Evolutionary conservation across 2,888 invertebrate genomes (phyloP).

Genomic region (Caenorhabditis sp.): DNA sequence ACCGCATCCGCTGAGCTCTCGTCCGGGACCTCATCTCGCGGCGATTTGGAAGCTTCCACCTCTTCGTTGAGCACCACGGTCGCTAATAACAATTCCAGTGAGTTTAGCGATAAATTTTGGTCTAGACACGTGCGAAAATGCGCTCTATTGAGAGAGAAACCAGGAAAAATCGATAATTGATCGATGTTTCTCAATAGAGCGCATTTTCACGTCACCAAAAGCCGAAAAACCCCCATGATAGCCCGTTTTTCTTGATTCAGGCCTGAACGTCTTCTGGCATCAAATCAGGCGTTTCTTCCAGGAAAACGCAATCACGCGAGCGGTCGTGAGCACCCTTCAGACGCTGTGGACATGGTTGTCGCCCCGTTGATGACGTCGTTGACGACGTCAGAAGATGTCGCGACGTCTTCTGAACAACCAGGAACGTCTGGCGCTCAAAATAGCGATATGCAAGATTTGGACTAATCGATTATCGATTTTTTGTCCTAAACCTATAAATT

Average conservation of each 20-base stretch:
- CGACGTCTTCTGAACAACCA: neutral
- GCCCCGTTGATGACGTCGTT: conserved; percentile 36
- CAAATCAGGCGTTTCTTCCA: conserved; percentile 59
- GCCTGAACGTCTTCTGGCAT: conserved; percentile 33
- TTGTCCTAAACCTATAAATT: too few species aligned
- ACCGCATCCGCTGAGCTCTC: too few species aligned
- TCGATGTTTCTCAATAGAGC: too few species aligned
- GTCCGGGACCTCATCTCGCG: too few species aligned
- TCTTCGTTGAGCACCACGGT: neutral
- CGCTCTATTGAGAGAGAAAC: too few species aligned
- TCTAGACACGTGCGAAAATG: too few species aligned
- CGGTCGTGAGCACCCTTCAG: neutral
- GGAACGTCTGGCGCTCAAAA: neutral
- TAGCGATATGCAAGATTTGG: neutral
- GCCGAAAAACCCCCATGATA: neutral
- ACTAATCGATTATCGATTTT: neutral
- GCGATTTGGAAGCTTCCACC: neutral
- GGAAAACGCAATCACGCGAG: conserved; percentile 58
- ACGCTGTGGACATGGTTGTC: conserved; percentile 42
- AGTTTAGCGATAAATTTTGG: too few species aligned
- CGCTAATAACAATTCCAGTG: too few species aligned
- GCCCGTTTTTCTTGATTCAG: conserved; percentile 24
- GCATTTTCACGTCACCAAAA: too few species aligned
- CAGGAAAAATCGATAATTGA: too few species aligned
- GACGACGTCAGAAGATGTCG: neutral